Evolutionary conservation across 1,140 invertebrate genomes (phyloP).

Genomic region (Pentalonia nigronervosa): DNA sequence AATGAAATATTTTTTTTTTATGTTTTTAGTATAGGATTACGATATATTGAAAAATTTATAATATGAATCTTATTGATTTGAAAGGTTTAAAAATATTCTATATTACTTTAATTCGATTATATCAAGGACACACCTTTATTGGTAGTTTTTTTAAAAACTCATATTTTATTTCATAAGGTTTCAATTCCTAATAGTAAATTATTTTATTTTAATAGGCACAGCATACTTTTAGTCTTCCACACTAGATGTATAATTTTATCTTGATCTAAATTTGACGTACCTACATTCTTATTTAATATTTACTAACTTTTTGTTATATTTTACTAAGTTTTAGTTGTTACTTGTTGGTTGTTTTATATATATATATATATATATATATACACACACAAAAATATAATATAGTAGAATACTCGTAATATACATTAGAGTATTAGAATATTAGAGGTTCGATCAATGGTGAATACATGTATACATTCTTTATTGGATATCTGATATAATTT

Average conservation of each 20-base stretch:
- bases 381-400: too few species aligned
- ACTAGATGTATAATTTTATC: too few species aligned
- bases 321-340: neutral
- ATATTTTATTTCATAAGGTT: neutral
- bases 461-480: too few species aligned
- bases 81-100: neutral
- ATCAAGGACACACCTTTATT: neutral
- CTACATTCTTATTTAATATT: neutral
- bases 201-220: neutral
- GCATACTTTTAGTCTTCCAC: too few species aligned
- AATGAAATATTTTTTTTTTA: neutral
- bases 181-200: neutral
- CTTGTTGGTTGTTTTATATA: neutral
- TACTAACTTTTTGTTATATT: neutral
- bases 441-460: too few species aligned
- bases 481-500: neutral
- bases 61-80: neutral
- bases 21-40: neutral
- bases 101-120: neutral
- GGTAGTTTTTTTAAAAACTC: neutral
- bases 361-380: neutral
- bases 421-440: too few species aligned
- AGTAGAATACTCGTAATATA: too few species aligned
- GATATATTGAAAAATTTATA: neutral
- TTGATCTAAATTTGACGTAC: too few species aligned